Conservation (phyloP, 2,797 vertebrate genomes). For the Eulemur coronatus region DNA sequence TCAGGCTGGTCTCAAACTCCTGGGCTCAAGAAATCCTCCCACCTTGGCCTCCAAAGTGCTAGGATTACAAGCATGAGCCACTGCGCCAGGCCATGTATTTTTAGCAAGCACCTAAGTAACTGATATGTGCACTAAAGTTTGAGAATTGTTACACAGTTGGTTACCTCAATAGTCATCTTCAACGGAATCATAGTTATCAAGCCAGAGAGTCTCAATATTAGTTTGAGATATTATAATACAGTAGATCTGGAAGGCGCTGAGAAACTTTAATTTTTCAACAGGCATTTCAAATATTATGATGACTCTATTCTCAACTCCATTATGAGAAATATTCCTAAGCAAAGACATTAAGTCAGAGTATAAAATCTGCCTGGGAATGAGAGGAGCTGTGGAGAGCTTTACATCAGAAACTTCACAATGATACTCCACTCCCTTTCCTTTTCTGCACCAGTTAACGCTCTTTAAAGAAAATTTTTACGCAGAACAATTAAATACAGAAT, state of each 20-base stretch:
- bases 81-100: too few relatives aligned
- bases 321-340: background rate
- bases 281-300: background rate
- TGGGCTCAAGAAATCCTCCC: too few relatives aligned
- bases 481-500: background rate
- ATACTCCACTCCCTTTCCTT: background rate
- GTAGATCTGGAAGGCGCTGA: background rate
- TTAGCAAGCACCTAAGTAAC: background rate
- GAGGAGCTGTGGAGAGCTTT: background rate
- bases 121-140: background rate
- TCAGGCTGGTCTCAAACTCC: too few relatives aligned
- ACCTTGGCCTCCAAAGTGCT: too few relatives aligned
- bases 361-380: background rate
- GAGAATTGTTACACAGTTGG: background rate
- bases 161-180: background rate
- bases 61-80: too few relatives aligned
- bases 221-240: background rate
- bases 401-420: background rate
- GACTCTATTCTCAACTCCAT: background rate
- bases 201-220: background rate
- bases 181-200: background rate
- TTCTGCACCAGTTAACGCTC: background rate
- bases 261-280: conserved; percentile 31
- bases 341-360: background rate
- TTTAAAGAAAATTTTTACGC: background rate